Base-by-base conservation (phyloP, 2,888 invertebrate genomes). In the Rosalia funebris region DNA sequence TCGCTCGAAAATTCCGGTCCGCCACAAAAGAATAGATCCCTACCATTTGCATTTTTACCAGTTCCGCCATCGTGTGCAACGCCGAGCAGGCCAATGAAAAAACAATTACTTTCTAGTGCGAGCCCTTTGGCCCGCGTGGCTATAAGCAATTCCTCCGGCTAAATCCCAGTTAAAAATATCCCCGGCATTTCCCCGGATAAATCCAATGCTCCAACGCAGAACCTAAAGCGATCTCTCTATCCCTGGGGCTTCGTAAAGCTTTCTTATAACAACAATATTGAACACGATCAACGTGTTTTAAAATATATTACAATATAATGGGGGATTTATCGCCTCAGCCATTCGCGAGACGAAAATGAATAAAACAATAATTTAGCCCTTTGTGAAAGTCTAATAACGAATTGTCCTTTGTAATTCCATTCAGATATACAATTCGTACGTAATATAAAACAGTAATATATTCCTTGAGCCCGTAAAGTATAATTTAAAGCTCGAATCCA, bases 211-310 rank as follows among this genome's bases (percentile, higher is more conserved):
- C 62, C 62, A 64, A 62, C 66, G 53, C 55, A 61, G 63, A 57
- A 60, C 57, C 66, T 58, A 64, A 66, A 71, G 68, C 68, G 70
- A n/a, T n/a, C 67, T 69, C 68, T 52, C 54, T 50, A 67, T 67
- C 70, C 68, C 71, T 34, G 10, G 63, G 59, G 62, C 45, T 60
- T 47, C 57, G 46, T 52, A 59, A 60, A 65, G 63, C 64, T 63
- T 58, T 61, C 58, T 61, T 57, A 52, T 58, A 65, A 63, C 69
- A 65, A 62, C 66, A 70, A 68, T 66, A 71, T 69, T 63, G 69
- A 67, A 70, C 69, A 59, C 62, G 69, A 67, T 66, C 68, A 71
- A 63, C 65, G 69, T 69, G 65, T 69, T 68, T 64, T 63, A 62
- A 57, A 69, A 69, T 69, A 70, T 69, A 71, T 70, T 68, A 65